A percentile compares a stretch with the other conserved stretches of the same genome.
Evolutionary conservation across 2,113 vertebrate species (phyloP).

Genomic region (Eptatretus burgeri): DNA sequence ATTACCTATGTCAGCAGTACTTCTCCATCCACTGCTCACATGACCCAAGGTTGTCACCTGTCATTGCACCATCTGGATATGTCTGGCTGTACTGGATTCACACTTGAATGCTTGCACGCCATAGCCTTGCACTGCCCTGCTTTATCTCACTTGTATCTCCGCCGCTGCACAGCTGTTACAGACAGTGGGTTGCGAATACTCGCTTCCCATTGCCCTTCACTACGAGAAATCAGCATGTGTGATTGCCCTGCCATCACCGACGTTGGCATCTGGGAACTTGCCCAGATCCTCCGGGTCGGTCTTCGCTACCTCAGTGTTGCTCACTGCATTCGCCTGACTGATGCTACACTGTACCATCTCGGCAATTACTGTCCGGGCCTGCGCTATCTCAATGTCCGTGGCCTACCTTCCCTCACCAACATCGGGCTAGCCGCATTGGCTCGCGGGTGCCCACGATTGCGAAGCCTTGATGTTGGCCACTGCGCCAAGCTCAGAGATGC

Average conservation of each 20-base stretch:
- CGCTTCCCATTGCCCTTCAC: slow-evolving; percentile 49
- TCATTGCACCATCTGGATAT: slow-evolving; percentile 29
- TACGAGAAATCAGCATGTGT: slow-evolving; percentile 69
- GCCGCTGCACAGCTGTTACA: slow-evolving; percentile 60
- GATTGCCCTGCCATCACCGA: slow-evolving; percentile 79
- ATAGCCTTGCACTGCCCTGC: slow-evolving; percentile 86
- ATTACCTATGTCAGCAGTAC: slow-evolving; percentile 39
- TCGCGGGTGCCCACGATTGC: slow-evolving; percentile 69
- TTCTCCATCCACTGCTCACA: slow-evolving; percentile 46
- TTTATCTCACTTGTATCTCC: slow-evolving; percentile 77
- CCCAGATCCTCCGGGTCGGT: slow-evolving; percentile 48
- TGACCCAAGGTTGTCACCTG: too few relatives aligned
- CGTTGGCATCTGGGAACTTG: slow-evolving; percentile 69
- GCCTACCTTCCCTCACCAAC: slow-evolving; percentile 88
- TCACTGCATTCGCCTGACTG: slow-evolving; percentile 74
- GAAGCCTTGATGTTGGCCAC: slow-evolving; percentile 73
- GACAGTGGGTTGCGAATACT: slow-evolving; percentile 76
- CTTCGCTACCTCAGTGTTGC: slow-evolving; percentile 83
- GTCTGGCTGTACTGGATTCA: slow-evolving; percentile 78
- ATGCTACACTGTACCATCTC: slow-evolving; percentile 73
- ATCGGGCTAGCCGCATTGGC: slow-evolving; percentile 70
- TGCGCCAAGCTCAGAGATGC: slow-evolving; percentile 72
- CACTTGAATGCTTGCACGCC: slow-evolving; percentile 70
- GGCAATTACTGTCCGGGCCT: slow-evolving; percentile 81
- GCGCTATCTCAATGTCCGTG: slow-evolving; percentile 83